phyloP scores from a whole-genome alignment of 1,140 invertebrate genomes.

The Hypsibius dujardini region DNA sequence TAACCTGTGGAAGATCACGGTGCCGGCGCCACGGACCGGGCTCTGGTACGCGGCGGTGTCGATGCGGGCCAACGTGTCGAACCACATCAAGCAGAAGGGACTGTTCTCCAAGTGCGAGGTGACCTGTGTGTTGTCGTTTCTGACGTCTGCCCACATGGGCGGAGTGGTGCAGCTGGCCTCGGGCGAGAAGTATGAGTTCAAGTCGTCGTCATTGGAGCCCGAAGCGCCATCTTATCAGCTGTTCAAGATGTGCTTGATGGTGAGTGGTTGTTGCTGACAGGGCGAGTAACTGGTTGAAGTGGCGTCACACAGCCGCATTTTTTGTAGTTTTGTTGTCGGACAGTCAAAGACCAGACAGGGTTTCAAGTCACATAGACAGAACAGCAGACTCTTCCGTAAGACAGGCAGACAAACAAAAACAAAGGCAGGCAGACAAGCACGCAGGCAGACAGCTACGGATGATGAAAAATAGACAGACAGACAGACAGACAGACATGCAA shows the following conservation, averaged over 20 bases:
- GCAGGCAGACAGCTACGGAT: no score
- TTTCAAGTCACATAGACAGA: no score
- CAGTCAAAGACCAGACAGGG: no score
- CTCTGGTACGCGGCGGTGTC: neutral
- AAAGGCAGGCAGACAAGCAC: no score
- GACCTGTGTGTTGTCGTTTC: neutral
- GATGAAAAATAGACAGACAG: no score
- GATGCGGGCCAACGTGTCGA: neutral
- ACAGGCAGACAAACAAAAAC: no score
- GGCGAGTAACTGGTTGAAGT: no score
- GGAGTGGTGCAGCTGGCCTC: neutral
- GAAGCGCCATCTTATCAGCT: neutral
- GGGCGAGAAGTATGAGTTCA: neutral
- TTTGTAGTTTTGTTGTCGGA: no score
- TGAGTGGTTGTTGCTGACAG: no score
- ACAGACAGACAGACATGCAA: no score
- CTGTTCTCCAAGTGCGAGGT: slow-evolving; percentile 7
- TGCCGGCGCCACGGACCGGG: neutral
- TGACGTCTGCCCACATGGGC: neutral
- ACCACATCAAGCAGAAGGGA: slow-evolving; percentile 12
- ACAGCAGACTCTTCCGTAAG: no score
- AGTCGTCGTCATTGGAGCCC: neutral
- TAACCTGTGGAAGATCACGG: neutral
- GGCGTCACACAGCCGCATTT: no score
- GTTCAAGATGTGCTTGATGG: neutral